Percentiles rank a stretch among this genome's conserved stretches.
Conservation (phyloP, 1,140 invertebrate genomes). For the Helicorthomorpha holstii region DNA sequence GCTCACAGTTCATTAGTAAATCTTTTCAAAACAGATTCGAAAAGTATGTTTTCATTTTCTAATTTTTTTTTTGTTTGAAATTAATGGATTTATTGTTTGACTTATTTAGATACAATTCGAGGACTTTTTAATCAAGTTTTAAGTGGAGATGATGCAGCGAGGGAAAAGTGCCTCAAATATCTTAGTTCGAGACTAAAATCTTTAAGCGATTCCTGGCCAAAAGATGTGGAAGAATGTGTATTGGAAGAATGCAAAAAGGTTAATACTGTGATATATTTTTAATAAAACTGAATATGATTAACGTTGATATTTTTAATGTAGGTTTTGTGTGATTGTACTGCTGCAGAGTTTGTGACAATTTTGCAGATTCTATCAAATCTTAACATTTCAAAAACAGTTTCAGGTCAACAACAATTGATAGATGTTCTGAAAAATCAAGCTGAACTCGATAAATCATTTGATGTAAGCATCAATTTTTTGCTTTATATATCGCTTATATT, state of each 20-base stretch:
- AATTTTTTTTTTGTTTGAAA: background rate
- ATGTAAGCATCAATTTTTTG: conserved; percentile 26
- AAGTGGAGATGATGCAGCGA: conserved; percentile 47
- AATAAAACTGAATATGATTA: background rate
- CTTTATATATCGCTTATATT: background rate
- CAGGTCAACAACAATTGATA: conserved; percentile 69
- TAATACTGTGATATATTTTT: background rate
- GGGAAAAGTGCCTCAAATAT: conserved; percentile 79
- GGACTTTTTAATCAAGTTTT: conserved; percentile 76
- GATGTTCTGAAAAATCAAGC: conserved; percentile 67
- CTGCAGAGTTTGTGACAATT: conserved; percentile 77
- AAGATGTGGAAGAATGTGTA: conserved; percentile 71
- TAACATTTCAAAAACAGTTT: conserved; percentile 55
- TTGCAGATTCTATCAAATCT: conserved; percentile 69
- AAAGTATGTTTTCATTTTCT: conserved; percentile 26
- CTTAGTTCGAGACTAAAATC: conserved; percentile 63
- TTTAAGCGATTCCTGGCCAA: conserved; percentile 54
- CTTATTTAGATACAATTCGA: conserved; percentile 43
- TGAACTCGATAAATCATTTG: conserved; percentile 52
- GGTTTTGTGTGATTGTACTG: conserved; percentile 52
- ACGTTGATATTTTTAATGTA: conserved; percentile 22
- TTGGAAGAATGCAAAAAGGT: conserved; percentile 75
- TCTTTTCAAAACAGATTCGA: conserved; percentile 41
- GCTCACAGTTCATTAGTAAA: conserved; percentile 51
- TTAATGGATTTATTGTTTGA: conserved; percentile 4